Base-by-base conservation (phyloP, 2,888 invertebrate species). In the Cremastinae sp. region DNA sequence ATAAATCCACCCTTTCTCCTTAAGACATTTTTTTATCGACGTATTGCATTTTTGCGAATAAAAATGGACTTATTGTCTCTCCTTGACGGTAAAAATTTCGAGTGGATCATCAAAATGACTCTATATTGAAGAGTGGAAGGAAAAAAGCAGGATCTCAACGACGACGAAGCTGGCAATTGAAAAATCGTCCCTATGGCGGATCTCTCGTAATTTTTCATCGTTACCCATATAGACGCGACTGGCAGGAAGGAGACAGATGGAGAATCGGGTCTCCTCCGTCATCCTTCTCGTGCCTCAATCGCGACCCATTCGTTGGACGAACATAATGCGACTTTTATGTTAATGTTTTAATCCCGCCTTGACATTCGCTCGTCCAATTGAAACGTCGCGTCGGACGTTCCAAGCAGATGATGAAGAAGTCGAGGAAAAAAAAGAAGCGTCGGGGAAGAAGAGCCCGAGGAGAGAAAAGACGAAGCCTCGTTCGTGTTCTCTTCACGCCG, bases 121-220 rank as follows among this genome's bases (percentile, higher is more conserved):
- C 68, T n/a, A n/a, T n/a, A 38, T 56, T 18, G 58, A 61, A 41
- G 51, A 34, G 54, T 47, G 68, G 34, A 34, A 58, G n/a, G n/a
- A 43, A 64, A 73, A 54, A 36, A 53, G 9, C 47, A 28, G 36
- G 53, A 45, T 74, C 77, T 61, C 59, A 43, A 56, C 53, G 56
- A 59, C 66, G 69, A 78, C 61, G 49, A 51, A 65, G 68, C n/a
- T n/a, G n/a, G 74, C 58, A 62, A 49, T 47, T 51, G 61, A 64
- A 76, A 58, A 45, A 65, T 45, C 66, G 68, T 70, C 74, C 53
- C 43, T 61, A n/a, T n/a, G 43, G 64, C 20, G 38, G 74, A n/a
- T n/a, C 34, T 38, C 74, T 78, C 75, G 83, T 82, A 85, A 88
- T 86, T 87, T 88, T 87, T 87, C 86, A 87, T 85, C 85, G 78